phyloP scores from a whole-genome alignment of 2,888 invertebrate species.

The Opisthograptis luteolata region DNA sequence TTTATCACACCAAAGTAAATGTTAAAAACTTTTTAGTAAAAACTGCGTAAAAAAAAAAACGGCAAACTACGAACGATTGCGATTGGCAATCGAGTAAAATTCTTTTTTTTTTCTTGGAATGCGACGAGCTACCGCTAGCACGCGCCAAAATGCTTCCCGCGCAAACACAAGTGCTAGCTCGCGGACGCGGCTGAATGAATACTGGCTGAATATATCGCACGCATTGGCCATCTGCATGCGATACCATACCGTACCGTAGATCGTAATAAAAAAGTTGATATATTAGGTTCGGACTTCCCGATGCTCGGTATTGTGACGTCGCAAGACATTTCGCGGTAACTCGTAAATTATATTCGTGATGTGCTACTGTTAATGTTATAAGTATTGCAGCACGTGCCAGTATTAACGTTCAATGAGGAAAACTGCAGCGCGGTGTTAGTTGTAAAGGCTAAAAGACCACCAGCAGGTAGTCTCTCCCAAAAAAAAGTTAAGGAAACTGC shows the following conservation, averaged over 20 bases:
- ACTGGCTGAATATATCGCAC: constrained; percentile 13
- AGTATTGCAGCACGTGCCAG: no score
- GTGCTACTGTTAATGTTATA: background rate
- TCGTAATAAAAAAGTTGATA: no score
- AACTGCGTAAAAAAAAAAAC: constrained; percentile 20
- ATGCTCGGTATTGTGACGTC: background rate
- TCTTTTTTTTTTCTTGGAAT: background rate
- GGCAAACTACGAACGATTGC: constrained; percentile 3
- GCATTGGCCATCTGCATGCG: constrained; percentile 8
- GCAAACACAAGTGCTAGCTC: constrained; percentile 25
- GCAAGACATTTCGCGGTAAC: constrained; percentile 12
- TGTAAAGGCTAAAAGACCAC: no score
- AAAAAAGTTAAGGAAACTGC: no score
- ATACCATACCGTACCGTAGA: constrained; percentile 7
- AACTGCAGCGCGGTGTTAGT: no score
- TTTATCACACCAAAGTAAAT: constrained; percentile 6
- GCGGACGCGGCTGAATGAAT: constrained; percentile 26
- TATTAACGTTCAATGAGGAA: no score
- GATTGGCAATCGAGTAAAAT: no score
- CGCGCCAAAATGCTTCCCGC: constrained; percentile 21
- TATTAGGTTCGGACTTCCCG: constrained; percentile 23
- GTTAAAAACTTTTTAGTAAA: constrained; percentile 11
- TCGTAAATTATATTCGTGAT: background rate
- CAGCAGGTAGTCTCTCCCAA: no score
- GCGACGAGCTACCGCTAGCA: constrained; percentile 5